These are phyloP conservation scores for Ephialtes manifestator DNA, from an alignment of 2,888 invertebrate species.

Conservation along the genomic window DNA sequence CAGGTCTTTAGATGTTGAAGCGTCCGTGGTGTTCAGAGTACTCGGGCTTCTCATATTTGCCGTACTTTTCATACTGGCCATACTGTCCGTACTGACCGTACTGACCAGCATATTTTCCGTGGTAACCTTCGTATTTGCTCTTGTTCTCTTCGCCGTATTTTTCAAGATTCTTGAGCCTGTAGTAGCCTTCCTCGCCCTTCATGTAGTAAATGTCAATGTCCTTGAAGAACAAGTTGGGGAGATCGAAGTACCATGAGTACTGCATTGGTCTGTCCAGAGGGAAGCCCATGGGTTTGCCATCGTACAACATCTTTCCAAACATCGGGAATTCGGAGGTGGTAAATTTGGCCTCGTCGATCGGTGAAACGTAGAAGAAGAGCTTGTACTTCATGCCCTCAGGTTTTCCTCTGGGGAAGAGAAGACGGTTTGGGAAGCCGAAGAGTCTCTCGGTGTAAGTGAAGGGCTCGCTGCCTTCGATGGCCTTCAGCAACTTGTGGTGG, in stretches of 20 bases:
- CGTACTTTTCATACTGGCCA: constrained; percentile 53
- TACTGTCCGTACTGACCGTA: constrained; percentile 49
- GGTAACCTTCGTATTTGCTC: constrained; percentile 33
- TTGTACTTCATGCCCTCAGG: constrained; percentile 89
- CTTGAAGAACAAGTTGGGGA: constrained; percentile 89
- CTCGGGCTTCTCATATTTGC: constrained; percentile 61
- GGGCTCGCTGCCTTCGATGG: constrained; percentile 81
- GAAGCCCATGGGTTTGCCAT: constrained; percentile 88
- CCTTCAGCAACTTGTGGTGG: constrained; percentile 80
- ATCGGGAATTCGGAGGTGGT: constrained; percentile 86
- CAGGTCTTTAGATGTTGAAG: constrained; percentile 59
- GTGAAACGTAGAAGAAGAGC: constrained; percentile 88
- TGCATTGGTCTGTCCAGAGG: constrained; percentile 88
- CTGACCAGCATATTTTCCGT: constrained; percentile 50
- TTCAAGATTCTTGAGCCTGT: constrained; percentile 46
- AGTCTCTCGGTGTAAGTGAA: constrained; percentile 79
- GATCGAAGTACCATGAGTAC: constrained; percentile 85
- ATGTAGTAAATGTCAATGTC: constrained; percentile 88
- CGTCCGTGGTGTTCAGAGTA: constrained; percentile 42
- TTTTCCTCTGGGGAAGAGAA: constrained; percentile 89
- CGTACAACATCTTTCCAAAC: constrained; percentile 85
- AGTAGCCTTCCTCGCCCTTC: constrained; percentile 78
- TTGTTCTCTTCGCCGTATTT: constrained; percentile 56
- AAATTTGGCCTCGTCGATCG: constrained; percentile 86
- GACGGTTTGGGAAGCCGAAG: constrained; percentile 87